These are phyloP conservation scores for Ommatoiulus sabulosus DNA, from an alignment of 2,888 invertebrate species.

Conservation along the genomic window DNA sequence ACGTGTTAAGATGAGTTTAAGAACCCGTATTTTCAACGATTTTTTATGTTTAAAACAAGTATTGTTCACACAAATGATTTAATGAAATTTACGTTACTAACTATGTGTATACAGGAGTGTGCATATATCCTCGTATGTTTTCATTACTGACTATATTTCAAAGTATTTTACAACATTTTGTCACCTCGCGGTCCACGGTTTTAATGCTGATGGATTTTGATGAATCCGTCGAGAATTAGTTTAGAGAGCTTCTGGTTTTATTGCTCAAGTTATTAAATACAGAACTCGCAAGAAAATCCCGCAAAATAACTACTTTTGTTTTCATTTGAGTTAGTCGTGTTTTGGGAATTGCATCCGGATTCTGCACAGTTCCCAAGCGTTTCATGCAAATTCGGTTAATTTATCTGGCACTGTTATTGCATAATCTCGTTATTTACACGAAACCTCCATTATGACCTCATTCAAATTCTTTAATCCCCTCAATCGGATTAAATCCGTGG, in stretches of 20 bases:
- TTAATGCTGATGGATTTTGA: neutral
- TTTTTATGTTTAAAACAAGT: no score
- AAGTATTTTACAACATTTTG: neutral
- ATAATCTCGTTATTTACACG: neutral
- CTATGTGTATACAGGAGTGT: no score
- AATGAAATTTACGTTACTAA: no score
- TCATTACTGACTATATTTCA: neutral
- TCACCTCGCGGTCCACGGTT: neutral
- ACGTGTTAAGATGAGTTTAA: no score
- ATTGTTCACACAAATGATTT: no score
- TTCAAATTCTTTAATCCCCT: neutral
- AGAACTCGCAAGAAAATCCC: neutral
- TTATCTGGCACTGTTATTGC: neutral
- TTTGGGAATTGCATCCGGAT: neutral
- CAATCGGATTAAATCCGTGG: neutral
- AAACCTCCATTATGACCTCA: neutral
- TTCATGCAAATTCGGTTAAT: neutral
- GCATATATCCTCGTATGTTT: no score
- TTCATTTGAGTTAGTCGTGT: neutral
- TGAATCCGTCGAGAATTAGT: neutral
- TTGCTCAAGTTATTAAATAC: neutral
- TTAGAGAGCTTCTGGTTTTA: neutral
- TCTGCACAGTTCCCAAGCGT: neutral
- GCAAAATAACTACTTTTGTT: neutral
- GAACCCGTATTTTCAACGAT: no score